Percentiles rank a stretch among this genome's conserved stretches.
phyloP scores from a whole-genome alignment of 2,888 invertebrate genomes.

The Ectemnius cavifrons region DNA sequence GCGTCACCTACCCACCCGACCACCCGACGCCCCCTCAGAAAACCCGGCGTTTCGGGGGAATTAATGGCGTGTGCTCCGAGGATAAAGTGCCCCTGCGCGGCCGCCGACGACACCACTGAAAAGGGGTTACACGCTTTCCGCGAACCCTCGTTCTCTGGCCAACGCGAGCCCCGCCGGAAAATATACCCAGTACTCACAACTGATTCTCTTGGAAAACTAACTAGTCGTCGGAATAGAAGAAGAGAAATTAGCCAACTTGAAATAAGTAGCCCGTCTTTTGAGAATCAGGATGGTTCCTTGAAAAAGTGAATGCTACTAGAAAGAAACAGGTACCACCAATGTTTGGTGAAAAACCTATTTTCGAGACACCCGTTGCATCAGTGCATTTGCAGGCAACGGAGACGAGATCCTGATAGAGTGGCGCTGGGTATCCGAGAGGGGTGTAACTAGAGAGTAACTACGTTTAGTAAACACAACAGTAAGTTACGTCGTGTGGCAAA shows the following conservation, averaged over 20 bases:
- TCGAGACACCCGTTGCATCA: slow-evolving; percentile 14
- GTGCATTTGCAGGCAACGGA: slow-evolving; percentile 14
- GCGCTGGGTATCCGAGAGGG: slow-evolving; percentile 15
- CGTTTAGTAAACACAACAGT: slow-evolving; percentile 75
- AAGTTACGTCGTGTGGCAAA: slow-evolving; percentile 73
- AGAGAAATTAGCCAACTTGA: not conserved
- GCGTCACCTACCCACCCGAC: slow-evolving; percentile 27
- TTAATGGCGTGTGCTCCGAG: slow-evolving; percentile 67
- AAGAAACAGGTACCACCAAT: not conserved
- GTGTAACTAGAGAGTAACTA: slow-evolving; percentile 62
- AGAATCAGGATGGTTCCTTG: too few relatives aligned
- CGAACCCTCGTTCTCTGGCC: not conserved
- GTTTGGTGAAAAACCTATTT: too few relatives aligned
- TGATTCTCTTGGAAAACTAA: too few relatives aligned
- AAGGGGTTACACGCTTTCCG: slow-evolving; percentile 32
- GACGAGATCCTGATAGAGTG: slow-evolving; percentile 12
- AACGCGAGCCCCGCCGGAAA: too few relatives aligned
- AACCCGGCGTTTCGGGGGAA: slow-evolving; percentile 40
- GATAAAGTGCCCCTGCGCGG: slow-evolving; percentile 60
- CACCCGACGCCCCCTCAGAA: slow-evolving; percentile 51
- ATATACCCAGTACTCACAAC: too few relatives aligned
- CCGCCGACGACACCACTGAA: slow-evolving; percentile 35
- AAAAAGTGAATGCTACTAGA: not conserved
- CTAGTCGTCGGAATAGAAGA: not conserved
- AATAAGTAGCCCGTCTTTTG: too few relatives aligned